phyloP scores from a whole-genome alignment of 2,888 invertebrate species.

The Conistra vaccinii region DNA sequence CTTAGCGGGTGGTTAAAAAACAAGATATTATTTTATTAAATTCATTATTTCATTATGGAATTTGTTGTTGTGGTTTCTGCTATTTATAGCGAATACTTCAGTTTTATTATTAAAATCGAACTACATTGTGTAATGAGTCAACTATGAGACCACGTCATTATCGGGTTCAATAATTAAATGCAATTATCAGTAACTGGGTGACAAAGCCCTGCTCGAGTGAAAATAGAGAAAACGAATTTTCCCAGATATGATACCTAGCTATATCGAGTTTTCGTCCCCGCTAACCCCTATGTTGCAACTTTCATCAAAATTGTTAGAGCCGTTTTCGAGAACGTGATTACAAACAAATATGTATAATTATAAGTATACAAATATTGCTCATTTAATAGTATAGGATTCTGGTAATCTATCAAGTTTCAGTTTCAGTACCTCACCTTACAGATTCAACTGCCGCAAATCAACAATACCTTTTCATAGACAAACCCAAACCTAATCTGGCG shows the following conservation, averaged over 20 bases:
- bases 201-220: no score
- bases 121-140: slow-evolving; percentile 13
- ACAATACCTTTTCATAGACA: not conserved
- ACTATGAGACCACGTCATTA: not conserved
- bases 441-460: no score
- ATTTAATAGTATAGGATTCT: not conserved
- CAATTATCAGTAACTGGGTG: not conserved
- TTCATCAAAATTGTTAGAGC: no score
- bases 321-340: no score
- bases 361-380: no score
- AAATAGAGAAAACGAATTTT: no score
- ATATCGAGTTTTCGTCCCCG: no score
- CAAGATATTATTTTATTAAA: slow-evolving; percentile 5
- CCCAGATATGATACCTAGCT: no score
- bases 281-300: no score
- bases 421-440: not conserved
- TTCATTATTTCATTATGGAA: slow-evolving; percentile 1
- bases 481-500: not conserved
- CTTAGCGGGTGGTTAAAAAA: slow-evolving; percentile 60
- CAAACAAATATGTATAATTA: no score
- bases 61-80: slow-evolving; percentile 23
- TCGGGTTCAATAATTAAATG: not conserved
- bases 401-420: not conserved
- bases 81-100: slow-evolving; percentile 26
- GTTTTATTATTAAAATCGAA: slow-evolving; percentile 16